These are phyloP conservation scores for Muntiacus reevesi DNA, from an alignment of 2,113 vertebrate species.

Conservation along the genomic window DNA sequence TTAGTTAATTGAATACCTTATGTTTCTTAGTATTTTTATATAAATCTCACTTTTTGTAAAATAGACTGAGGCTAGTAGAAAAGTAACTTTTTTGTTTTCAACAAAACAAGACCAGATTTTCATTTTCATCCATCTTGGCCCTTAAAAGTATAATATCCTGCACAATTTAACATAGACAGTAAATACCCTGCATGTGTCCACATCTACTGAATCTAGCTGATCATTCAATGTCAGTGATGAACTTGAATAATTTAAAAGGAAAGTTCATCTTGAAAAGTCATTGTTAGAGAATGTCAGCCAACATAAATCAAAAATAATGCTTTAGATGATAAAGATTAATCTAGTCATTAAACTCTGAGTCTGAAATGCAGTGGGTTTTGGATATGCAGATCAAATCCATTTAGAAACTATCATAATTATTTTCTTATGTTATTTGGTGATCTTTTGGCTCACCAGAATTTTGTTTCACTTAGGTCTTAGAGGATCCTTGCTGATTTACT, in stretches of 20 bases:
- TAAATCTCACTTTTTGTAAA: constrained; percentile 67
- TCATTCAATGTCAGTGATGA: neutral
- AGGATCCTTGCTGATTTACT: neutral
- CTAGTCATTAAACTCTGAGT: neutral
- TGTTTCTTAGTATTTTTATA: constrained; percentile 68
- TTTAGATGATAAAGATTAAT: neutral
- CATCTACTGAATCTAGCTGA: neutral
- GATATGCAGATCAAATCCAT: neutral
- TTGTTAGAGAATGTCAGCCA: neutral
- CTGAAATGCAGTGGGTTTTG: neutral
- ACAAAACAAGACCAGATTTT: constrained; percentile 41
- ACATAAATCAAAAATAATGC: constrained; percentile 33
- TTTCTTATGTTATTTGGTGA: neutral
- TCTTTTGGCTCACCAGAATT: neutral
- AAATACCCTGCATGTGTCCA: constrained; percentile 55
- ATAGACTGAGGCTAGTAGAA: constrained; percentile 65
- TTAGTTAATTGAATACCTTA: constrained; percentile 69
- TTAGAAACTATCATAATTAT: neutral
- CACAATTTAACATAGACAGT: constrained; percentile 34
- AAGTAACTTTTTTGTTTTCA: constrained; percentile 62
- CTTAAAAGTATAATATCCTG: constrained; percentile 39
- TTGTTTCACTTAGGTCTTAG: neutral
- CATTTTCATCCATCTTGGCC: neutral
- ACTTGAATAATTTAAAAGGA: constrained; percentile 54
- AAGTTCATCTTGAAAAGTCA: neutral